Conservation (phyloP, 2,113 vertebrate genomes). For the Microtus richardsoni region DNA sequence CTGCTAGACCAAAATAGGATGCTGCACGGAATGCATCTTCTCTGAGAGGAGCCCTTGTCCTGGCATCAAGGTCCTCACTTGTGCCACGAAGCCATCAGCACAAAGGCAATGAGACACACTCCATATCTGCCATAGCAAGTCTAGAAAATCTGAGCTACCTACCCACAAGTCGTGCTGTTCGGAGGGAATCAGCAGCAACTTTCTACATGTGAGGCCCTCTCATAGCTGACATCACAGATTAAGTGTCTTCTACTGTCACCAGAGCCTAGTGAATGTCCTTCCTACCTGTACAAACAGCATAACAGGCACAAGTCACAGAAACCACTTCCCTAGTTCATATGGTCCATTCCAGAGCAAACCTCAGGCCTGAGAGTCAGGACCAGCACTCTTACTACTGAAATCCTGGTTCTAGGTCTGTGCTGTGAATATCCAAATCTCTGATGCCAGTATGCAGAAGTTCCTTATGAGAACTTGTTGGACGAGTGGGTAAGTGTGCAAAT, state of each 20-base stretch:
- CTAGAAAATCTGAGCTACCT: neutral
- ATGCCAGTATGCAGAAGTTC: neutral
- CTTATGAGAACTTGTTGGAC: neutral
- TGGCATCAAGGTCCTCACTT: neutral
- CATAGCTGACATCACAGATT: neutral
- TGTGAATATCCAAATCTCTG: no score
- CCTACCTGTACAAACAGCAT: neutral
- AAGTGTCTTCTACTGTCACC: neutral
- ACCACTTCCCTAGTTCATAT: neutral
- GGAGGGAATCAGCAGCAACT: neutral
- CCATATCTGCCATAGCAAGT: neutral
- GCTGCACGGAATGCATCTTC: fast-evolving
- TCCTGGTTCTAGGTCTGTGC: neutral
- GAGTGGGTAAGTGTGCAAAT: neutral
- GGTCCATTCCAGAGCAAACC: neutral
- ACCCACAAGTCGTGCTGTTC: neutral
- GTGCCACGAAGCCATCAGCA: neutral
- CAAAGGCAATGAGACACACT: neutral
- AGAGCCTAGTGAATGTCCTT: no score
- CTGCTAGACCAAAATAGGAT: neutral
- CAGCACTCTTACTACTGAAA: neutral
- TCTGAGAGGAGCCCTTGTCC: neutral
- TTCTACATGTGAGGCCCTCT: neutral
- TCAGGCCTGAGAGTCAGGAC: neutral
- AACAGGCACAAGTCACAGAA: neutral